phyloP scores from a whole-genome alignment of 2,113 vertebrate species.

The Hyperoodon ampullatus region DNA sequence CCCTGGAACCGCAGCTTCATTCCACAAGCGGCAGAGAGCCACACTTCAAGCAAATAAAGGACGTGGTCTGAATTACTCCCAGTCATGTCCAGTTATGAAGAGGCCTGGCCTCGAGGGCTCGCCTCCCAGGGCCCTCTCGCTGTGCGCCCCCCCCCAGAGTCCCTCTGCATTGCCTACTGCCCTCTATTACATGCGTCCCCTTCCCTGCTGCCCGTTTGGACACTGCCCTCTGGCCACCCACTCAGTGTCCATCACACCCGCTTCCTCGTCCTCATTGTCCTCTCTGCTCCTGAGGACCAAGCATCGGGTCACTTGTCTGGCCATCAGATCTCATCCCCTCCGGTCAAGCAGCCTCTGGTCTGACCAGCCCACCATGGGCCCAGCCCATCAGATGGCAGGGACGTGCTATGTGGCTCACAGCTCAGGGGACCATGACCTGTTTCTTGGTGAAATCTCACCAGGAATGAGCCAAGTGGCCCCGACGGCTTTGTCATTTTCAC shows the following conservation, averaged over 20 bases:
- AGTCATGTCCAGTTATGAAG: background rate
- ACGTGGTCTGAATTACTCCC: background rate
- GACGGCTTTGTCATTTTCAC: background rate
- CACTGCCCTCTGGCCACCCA: background rate
- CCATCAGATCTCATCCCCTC: too few relatives aligned
- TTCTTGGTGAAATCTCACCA: background rate
- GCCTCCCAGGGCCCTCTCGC: background rate
- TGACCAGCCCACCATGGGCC: fast-evolving
- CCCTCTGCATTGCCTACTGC: background rate
- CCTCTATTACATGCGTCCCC: background rate
- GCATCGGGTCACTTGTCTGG: fast-evolving
- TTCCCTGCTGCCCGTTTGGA: background rate
- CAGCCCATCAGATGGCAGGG: background rate
- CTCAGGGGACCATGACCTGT: background rate
- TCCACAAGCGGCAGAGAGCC: background rate
- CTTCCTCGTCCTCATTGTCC: background rate
- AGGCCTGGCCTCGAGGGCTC: background rate
- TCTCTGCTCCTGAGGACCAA: background rate
- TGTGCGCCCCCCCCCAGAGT: fast-evolving
- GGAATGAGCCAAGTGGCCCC: fast-evolving
- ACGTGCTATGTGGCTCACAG: fast-evolving
- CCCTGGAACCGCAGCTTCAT: background rate
- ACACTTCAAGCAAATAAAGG: background rate
- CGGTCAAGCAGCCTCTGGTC: background rate
- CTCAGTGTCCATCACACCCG: background rate